Evolutionary conservation across 2,113 vertebrate species (phyloP), one percentile per base, ranked within the genome.

Genomic region (Anguilla rostrata): DNA sequence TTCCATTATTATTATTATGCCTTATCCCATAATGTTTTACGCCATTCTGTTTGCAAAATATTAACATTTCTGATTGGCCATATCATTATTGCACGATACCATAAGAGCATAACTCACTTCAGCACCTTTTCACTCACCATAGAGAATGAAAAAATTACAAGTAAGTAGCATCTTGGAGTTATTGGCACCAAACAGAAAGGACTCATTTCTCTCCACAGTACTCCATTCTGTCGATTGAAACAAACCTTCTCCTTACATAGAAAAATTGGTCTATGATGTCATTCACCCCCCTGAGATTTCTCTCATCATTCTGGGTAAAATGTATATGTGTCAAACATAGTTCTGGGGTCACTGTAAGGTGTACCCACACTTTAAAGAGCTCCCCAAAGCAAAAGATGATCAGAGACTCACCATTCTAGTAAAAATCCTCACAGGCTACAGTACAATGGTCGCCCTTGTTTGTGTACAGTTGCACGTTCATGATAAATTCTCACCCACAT

Each of bases 401-500:
- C n/a, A 34, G 66, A 1, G 26, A 34, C 71, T 75, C n/a, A 75
- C 71, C 29, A 5, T 34, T 22, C 63, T 71, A 18, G 20, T 34
- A 75, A 34, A 75, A 75, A 34, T 1, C 29, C 71, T 75, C 71
- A 34, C 71, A 29, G 71, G n/a, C 71, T 29, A 12, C 5, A 6
- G 71, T 9, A 75, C 71, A 75, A 75, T 75, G n/a, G 71, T 14
- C 12, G 71, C n/a, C 71, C 71, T 75, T 75, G 71, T 75, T 75
- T 75, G 71, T 75, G 71, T 75, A 75, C n/a, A 29, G 71, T 75
- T n/a, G n/a, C 71, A 75, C 71, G 26, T 75, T 75, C 71, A 75
- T 75, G 71, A 75, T 75, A 75, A 34, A 75, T 75, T 75, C 71
- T 75, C 71, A 75, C 71, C 71, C 71, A 75, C 71, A 75, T 75